A percentile compares a stretch with the other conserved stretches of the same genome.
phyloP scores from a whole-genome alignment of 2,888 invertebrate genomes.

The Lochmaea crataegi region DNA sequence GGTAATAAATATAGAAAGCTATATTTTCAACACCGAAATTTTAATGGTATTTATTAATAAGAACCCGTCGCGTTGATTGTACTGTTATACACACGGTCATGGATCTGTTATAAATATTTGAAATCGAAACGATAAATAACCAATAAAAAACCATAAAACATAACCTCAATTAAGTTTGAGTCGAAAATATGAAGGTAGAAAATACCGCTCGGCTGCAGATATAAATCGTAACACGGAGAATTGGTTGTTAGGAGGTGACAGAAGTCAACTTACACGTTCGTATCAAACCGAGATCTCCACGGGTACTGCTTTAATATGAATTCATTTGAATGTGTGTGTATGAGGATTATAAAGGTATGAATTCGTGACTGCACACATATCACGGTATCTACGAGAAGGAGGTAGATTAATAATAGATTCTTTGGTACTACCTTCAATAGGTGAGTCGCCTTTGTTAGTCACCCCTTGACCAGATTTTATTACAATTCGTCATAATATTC shows the following conservation, averaged over 20 bases:
- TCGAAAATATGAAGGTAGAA: slow-evolving; percentile 38
- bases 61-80: slow-evolving; percentile 8
- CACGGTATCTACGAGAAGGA: slow-evolving; percentile 42
- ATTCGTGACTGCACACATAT: slow-evolving; percentile 52
- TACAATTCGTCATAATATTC: background rate
- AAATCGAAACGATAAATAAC: slow-evolving; percentile 40
- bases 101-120: slow-evolving; percentile 36
- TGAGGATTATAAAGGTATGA: slow-evolving; percentile 49
- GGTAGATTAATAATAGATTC: slow-evolving; percentile 42
- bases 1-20: no score
- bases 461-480: slow-evolving; percentile 17
- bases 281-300: slow-evolving; percentile 55
- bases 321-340: slow-evolving; percentile 53
- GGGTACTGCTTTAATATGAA: slow-evolving; percentile 54
- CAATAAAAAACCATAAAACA: slow-evolving; percentile 40
- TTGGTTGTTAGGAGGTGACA: slow-evolving; percentile 55
- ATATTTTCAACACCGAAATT: slow-evolving; percentile 13
- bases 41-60: slow-evolving; percentile 13
- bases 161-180: slow-evolving; percentile 41
- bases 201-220: slow-evolving; percentile 37
- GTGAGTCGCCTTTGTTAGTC: slow-evolving; percentile 22
- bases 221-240: slow-evolving; percentile 52
- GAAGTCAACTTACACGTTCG: slow-evolving; percentile 53
- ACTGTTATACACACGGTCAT: slow-evolving; percentile 24
- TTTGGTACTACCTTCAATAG: slow-evolving; percentile 31